phyloP scores from a whole-genome alignment of 2,113 vertebrate genomes.

The Fulmarus glacialis region DNA sequence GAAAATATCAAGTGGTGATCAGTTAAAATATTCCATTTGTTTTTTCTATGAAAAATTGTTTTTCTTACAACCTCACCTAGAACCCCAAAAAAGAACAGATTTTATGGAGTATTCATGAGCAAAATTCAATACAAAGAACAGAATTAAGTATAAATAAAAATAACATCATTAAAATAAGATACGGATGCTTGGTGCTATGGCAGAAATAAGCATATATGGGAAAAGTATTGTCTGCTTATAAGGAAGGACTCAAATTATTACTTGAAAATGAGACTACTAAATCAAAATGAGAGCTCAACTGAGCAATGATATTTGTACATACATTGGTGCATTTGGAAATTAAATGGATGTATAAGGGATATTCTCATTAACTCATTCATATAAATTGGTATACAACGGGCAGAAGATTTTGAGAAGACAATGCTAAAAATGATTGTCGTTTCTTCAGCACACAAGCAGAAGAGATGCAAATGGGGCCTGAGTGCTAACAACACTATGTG shows the following conservation, averaged over 20 bases:
- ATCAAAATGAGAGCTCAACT: not conserved
- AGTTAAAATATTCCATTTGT: not conserved
- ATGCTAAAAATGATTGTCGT: not conserved
- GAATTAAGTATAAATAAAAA: not conserved
- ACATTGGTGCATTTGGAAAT: not conserved
- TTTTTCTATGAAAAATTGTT: not conserved
- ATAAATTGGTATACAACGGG: not conserved
- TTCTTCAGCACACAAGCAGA: not conserved
- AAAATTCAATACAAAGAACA: not conserved
- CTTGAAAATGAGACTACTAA: not conserved
- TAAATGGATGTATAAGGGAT: not conserved
- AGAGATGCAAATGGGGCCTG: not conserved
- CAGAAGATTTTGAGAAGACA: not conserved
- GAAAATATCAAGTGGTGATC: not conserved
- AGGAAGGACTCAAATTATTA: conserved; percentile 13
- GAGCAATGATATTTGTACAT: not conserved
- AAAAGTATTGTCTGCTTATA: not conserved
- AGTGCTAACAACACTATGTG: not conserved
- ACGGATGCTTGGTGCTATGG: not conserved
- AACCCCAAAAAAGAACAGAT: not conserved
- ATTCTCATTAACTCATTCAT: not conserved
- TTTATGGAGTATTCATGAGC: not conserved
- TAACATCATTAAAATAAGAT: not conserved
- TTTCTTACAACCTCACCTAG: not conserved
- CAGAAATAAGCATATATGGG: not conserved